Conservation (phyloP, 2,797 vertebrate genomes). For the Acropternis orthonyx region DNA sequence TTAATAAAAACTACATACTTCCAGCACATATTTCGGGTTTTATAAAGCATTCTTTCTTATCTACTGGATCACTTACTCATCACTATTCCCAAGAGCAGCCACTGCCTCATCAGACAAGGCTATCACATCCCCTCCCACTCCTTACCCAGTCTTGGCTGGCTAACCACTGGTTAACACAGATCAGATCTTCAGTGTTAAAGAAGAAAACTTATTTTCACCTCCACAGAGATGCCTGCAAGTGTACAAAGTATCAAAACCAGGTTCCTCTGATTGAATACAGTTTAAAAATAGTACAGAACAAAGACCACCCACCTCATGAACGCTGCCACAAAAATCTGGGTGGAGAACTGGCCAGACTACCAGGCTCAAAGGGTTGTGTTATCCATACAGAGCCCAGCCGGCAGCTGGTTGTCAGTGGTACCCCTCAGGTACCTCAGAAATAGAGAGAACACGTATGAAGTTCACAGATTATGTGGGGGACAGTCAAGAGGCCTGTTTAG, state of each 20-base stretch:
- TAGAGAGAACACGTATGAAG: neutral
- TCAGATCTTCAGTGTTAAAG: neutral
- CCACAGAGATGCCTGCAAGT: neutral
- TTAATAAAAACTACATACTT: neutral
- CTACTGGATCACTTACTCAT: neutral
- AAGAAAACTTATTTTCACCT: neutral
- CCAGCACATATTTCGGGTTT: neutral
- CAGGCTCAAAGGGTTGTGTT: neutral
- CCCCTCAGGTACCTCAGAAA: neutral
- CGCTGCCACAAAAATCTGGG: neutral
- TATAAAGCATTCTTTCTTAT: neutral
- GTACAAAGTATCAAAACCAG: neutral
- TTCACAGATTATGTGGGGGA: rapidly evolving
- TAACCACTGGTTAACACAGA: neutral
- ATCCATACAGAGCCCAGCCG: neutral
- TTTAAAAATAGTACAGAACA: neutral
- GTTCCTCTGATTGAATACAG: neutral
- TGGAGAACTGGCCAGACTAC: neutral
- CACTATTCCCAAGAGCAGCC: neutral
- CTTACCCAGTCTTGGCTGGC: neutral
- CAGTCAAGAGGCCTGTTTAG: neutral
- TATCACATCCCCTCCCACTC: neutral
- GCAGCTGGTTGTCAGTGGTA: neutral
- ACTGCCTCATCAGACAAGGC: neutral
- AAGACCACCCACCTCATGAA: neutral